Conservation (phyloP, 2,113 vertebrate genomes). For the Chiloscyllium plagiosum region DNA sequence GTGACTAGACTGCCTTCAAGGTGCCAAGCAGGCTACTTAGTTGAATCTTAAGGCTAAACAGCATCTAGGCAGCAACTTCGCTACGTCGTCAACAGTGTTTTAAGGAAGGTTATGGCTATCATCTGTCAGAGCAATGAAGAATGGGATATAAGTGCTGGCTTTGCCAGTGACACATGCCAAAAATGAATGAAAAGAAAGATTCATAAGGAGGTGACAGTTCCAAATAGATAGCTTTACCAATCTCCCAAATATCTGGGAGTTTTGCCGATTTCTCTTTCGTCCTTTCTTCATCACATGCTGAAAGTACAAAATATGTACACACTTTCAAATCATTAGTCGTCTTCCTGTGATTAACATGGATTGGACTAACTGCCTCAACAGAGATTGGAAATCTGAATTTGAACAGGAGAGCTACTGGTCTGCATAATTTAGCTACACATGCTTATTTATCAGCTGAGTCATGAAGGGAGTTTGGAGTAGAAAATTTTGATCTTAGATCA, state of each 20-base stretch:
- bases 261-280: background rate
- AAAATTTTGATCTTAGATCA: background rate
- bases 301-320: background rate
- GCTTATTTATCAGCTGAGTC: background rate
- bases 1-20: background rate
- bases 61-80: background rate
- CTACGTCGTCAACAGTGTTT: background rate
- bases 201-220: background rate
- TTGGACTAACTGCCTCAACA: background rate
- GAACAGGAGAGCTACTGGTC: background rate
- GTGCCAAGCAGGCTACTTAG: background rate
- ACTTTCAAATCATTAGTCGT: background rate
- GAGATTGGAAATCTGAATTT: conserved; percentile 2
- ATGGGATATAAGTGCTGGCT: background rate
- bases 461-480: background rate
- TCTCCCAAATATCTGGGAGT: background rate
- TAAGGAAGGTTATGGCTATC: background rate
- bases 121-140: background rate
- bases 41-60: background rate
- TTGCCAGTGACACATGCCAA: background rate
- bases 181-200: background rate
- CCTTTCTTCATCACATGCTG: background rate
- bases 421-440: background rate
- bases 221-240: background rate
- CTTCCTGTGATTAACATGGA: background rate